Conservation (phyloP, 2,888 invertebrate species). For the Eupithecia subumbrata region DNA sequence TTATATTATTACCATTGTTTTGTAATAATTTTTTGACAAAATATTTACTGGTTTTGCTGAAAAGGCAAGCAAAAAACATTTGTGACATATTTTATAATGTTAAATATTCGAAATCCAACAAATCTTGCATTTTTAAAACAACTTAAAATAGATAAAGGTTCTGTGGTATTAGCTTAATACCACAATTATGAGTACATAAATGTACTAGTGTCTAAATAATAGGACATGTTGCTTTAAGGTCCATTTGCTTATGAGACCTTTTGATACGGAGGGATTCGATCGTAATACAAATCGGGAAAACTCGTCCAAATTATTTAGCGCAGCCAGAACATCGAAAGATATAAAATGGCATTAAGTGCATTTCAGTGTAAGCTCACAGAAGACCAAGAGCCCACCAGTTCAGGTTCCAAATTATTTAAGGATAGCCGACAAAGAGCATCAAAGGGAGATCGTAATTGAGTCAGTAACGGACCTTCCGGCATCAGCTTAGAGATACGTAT, state of each 20-base stretch:
- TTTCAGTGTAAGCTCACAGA: constrained; percentile 53
- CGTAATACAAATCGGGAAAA: neutral
- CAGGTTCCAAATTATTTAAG: neutral
- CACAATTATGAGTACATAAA: too few species aligned
- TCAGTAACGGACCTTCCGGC: constrained; percentile 47
- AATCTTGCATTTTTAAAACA: too few species aligned
- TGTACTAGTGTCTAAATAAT: too few species aligned
- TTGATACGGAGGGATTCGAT: neutral
- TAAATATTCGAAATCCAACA: too few species aligned
- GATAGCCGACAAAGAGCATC: constrained; percentile 3
- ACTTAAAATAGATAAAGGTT: too few species aligned
- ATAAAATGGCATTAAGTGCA: constrained; percentile 64
- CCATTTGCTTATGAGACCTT: neutral
- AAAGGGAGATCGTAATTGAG: constrained; percentile 48
- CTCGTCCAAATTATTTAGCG: constrained; percentile 48
- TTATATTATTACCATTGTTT: too few species aligned
- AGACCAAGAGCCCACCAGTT: constrained; percentile 28
- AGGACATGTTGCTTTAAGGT: neutral
- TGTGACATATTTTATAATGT: too few species aligned
- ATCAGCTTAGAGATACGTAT: neutral
- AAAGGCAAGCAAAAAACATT: too few species aligned
- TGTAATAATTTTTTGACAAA: too few species aligned
- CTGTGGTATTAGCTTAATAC: too few species aligned
- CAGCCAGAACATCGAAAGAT: constrained; percentile 47
- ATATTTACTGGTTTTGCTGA: too few species aligned